Conservation (phyloP, 2,888 invertebrate species). For the Sympetrum striolatum region DNA sequence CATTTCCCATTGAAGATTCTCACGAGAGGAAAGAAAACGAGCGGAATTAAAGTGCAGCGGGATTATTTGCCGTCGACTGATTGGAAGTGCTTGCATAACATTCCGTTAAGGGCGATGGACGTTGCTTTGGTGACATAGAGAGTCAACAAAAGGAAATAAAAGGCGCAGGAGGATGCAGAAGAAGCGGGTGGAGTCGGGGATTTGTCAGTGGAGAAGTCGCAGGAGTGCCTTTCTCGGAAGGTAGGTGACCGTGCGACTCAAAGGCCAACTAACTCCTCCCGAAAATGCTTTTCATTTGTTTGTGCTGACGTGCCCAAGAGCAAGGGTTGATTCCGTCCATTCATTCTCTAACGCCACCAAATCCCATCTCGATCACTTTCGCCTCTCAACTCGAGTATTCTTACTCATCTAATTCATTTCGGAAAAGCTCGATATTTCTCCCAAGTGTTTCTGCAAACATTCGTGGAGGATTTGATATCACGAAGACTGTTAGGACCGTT, state of each 20-base stretch:
- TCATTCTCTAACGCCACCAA: not conserved
- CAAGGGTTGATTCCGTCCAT: not conserved
- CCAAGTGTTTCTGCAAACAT: too few relatives aligned
- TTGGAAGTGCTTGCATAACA: not conserved
- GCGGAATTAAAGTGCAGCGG: not conserved
- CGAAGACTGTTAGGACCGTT: too few relatives aligned
- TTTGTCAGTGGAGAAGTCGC: not conserved
- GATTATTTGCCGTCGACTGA: not conserved
- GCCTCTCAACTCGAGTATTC: too few relatives aligned
- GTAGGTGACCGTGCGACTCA: not conserved
- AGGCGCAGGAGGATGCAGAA: not conserved
- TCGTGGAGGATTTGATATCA: too few relatives aligned
- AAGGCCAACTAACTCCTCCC: not conserved
- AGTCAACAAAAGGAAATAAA: too few relatives aligned
- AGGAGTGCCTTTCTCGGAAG: not conserved
- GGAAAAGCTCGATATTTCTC: not conserved
- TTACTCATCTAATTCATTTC: not conserved
- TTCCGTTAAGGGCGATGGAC: not conserved
- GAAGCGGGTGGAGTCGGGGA: not conserved
- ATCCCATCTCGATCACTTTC: too few relatives aligned
- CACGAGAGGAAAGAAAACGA: not conserved
- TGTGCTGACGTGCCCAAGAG: not conserved
- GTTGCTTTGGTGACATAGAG: not conserved
- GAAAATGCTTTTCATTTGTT: not conserved
- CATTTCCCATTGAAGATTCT: too few relatives aligned